phyloP scores from a whole-genome alignment of 1,140 invertebrate genomes.

The Colletes latitarsis region DNA sequence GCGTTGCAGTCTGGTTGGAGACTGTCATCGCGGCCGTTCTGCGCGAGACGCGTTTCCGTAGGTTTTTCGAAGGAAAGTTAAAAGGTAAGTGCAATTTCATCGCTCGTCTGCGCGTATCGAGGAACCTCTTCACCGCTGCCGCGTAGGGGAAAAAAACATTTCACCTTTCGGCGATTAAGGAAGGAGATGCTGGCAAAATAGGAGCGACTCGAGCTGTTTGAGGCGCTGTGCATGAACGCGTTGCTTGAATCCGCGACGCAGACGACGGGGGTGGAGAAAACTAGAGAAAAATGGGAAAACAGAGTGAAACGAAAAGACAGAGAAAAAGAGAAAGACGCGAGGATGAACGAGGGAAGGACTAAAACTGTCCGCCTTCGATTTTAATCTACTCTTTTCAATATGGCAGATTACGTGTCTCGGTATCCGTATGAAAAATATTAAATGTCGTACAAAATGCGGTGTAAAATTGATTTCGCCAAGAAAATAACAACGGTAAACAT shows the following conservation, averaged over 20 bases:
- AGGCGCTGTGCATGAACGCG: constrained; percentile 64
- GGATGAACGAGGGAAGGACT: not conserved
- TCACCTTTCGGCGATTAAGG: constrained; percentile 17
- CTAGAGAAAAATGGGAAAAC: not conserved
- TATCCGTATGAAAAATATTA: too few relatives aligned
- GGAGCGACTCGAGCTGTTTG: constrained; percentile 28
- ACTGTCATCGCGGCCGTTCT: constrained; percentile 4
- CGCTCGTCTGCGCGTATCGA: constrained; percentile 3
- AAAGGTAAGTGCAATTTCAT: constrained; percentile 33
- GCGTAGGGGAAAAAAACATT: not conserved
- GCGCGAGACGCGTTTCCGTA: not conserved
- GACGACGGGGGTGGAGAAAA: not conserved
- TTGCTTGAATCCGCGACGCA: constrained; percentile 61
- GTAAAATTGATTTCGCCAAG: too few relatives aligned
- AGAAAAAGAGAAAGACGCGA: too few relatives aligned
- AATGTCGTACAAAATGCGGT: too few relatives aligned
- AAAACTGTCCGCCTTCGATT: too few relatives aligned
- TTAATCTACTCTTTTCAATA: too few relatives aligned
- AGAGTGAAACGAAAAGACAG: not conserved
- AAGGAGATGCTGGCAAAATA: constrained; percentile 43
- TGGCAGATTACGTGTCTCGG: too few relatives aligned
- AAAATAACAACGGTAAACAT: too few relatives aligned
- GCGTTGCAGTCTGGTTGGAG: not conserved
- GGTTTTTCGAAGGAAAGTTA: not conserved
- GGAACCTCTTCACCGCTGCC: not conserved